Conservation (phyloP, 2,888 invertebrate genomes). For the Drosophila neonasuta region DNA sequence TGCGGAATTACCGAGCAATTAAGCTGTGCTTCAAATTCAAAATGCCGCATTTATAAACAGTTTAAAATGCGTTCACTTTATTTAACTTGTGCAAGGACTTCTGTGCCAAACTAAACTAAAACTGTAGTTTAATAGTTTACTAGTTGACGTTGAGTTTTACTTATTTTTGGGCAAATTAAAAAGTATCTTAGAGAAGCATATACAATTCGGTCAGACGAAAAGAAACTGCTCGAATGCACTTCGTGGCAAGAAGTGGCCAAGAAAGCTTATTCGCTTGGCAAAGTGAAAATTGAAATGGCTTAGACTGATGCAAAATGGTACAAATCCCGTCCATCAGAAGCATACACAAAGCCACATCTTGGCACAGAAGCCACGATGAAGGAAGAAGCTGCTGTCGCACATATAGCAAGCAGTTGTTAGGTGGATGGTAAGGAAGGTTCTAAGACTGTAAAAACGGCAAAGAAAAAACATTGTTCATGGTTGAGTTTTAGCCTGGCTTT, state of each 20-base stretch:
- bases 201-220: not conserved
- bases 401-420: not conserved
- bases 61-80: not conserved
- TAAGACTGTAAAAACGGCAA: constrained; percentile 6
- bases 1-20: constrained; percentile 4
- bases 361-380: not conserved
- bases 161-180: not conserved
- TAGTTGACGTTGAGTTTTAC: not conserved
- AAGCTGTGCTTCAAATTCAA: not conserved
- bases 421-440: not conserved
- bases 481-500: constrained; percentile 1
- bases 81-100: not conserved
- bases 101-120: not conserved
- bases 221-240: not conserved
- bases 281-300: constrained; percentile 40
- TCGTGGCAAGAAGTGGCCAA: not conserved
- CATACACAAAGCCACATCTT: constrained; percentile 1
- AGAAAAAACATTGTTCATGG: not conserved
- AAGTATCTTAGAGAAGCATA: not conserved
- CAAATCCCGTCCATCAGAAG: constrained; percentile 5
- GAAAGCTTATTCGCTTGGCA: constrained; percentile 3
- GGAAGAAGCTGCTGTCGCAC: not conserved
- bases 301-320: constrained; percentile 15
- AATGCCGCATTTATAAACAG: not conserved
- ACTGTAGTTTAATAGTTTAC: not conserved